Evolutionary conservation across 1,140 invertebrate genomes (phyloP), one percentile per base, ranked within the genome.

Genomic region (Ericerus pela): DNA sequence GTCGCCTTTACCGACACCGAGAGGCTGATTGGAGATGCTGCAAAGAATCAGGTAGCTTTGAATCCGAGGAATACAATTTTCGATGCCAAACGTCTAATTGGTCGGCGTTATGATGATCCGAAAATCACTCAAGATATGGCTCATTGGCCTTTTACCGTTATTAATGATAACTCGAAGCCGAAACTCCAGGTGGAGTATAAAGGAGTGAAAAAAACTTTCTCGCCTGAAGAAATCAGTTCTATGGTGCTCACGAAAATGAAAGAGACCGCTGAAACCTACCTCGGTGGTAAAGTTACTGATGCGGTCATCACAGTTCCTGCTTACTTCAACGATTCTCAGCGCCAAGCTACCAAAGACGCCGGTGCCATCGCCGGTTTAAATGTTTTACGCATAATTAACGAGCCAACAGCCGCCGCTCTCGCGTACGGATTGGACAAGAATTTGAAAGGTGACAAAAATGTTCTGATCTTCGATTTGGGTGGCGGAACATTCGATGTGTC

Each of bases 391-490:
- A 88, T 90, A 58, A 88, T 90, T 60, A 88, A 78, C 75, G 86
- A 68, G 65, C 81, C 83, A 0, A 89, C 85, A 2, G 84, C 84
- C 10, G 87, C 87, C 1, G 85, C 86, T 18, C 66, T 90, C 5
- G 85, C 86, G 28, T 90, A 90, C 64, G 87, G 86, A 16, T 68
- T 89, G 8, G 85, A 89, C 63, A 89, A 88, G 66, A 85, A 88
- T 60, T 69, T 85, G 1, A 76, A 80, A 73, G 88, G 88, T 1
- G 79, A 79, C 60, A 79, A 77, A 57, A 85, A 81, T 64, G 79
- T 85, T 0, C 68, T 84, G 0, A 82, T 85, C 29, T 85, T 84
- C 58, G 82, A 85, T 67, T 70, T 85, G 26, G 82, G 82, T 10
- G 82, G 81, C 51, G 81, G 82, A 12, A 84, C 82, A 47, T 84